Evolutionary conservation across 1,140 invertebrate species (phyloP).

Genomic region (Formica selysi): DNA sequence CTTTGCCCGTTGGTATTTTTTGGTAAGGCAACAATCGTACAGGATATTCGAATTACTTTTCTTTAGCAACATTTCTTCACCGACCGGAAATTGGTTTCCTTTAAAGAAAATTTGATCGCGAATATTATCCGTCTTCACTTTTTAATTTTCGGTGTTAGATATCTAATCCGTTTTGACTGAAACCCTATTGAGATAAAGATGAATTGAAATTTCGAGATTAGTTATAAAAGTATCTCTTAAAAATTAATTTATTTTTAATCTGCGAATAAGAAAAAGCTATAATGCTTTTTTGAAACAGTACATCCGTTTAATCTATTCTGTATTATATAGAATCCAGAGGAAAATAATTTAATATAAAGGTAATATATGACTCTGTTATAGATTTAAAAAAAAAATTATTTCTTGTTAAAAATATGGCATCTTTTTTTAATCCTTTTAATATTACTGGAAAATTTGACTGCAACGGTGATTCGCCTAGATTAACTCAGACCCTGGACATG

Average conservation of each 20-base stretch:
- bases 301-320: conserved; percentile 1
- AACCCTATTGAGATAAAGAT: background rate
- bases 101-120: background rate
- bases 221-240: background rate
- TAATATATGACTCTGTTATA: too few relatives aligned
- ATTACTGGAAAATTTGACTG: background rate
- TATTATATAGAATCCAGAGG: background rate
- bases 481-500: background rate
- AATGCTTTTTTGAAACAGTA: background rate
- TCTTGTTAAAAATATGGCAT: too few relatives aligned
- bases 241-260: conserved; percentile 23
- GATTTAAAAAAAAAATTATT: too few relatives aligned
- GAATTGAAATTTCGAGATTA: background rate
- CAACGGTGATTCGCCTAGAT: background rate
- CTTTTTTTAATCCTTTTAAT: background rate
- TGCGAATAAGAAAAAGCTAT: background rate
- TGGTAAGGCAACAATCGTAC: background rate
- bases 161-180: background rate
- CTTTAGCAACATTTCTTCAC: background rate
- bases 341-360: background rate
- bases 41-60: conserved; percentile 4
- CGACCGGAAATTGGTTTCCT: background rate
- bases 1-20: background rate
- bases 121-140: background rate
- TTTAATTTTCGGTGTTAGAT: background rate